Evolutionary conservation across 2,888 invertebrate genomes (phyloP), one percentile per base, ranked within the genome.

Genomic region (Eilema depressum): DNA sequence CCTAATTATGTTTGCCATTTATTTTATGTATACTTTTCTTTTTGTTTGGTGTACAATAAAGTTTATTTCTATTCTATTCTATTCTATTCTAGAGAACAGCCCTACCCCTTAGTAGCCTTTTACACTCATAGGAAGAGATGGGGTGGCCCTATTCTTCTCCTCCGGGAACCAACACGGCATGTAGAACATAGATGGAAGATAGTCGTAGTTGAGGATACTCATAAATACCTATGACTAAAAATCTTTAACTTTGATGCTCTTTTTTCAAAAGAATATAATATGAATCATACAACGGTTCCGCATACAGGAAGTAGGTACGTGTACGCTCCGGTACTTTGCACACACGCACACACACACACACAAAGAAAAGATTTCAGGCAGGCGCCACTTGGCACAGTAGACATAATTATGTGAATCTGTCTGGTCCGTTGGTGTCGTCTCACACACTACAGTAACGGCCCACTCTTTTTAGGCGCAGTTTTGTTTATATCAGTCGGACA

Each of bases 361-460:
- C 28, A 26, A 7, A 17, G 26, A 59, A 1, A 25, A 59, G 23
- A 59, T 7, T 23, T 59, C 28, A 26, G 26, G 59, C 59, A 26
- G 59, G 59, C 28, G 59, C 28, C 59, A 25, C 25, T 59, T 59
- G 59, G 59, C 59, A 59, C 59, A 59, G 59, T 28, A 26, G 14
- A 26, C 59, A 59, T 59, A 26, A 59, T 59, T 59, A 59, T 17
- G 57, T 57, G 23, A 25, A 59, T 59, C 59, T 59, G 59, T 59
- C 59, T 59, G 28, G 59, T 17, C 59, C 17, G 7, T 8, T 17
- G 8, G 23, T 14, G 25, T 1, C 3, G 14, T 59, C 17, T 25
- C 59, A 17, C 25, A n/a, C 25, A 14, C n/a, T n/a, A 20, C 20
- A 47, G 41, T 41, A 7, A 53, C n/a, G 10, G 53, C 53, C n/a